phyloP scores from a whole-genome alignment of 1,140 invertebrate species.

The Drosophila neocordata region DNA sequence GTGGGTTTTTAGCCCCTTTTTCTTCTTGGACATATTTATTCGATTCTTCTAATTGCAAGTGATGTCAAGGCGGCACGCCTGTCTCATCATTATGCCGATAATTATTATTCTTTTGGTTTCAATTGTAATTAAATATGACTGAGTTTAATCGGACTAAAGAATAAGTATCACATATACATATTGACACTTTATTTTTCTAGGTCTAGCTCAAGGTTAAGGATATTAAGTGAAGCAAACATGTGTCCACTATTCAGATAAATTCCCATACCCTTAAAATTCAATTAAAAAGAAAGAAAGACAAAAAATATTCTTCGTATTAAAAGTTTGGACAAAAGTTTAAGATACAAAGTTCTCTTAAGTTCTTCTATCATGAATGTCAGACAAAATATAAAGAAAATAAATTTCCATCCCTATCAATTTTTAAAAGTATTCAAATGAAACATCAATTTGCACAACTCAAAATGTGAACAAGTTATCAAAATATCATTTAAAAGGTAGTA shows the following conservation, averaged over 20 bases:
- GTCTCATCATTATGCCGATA: slow-evolving; percentile 54
- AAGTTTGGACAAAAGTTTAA: too few relatives aligned
- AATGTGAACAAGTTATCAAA: too few relatives aligned
- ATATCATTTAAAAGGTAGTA: background rate
- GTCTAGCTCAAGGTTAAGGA: slow-evolving; percentile 1
- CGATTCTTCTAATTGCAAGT: slow-evolving; percentile 48
- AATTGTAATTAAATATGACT: slow-evolving; percentile 67
- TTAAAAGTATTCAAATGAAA: too few relatives aligned
- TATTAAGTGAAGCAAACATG: slow-evolving; percentile 2
- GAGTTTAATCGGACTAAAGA: slow-evolving; percentile 45
- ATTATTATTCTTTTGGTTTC: slow-evolving; percentile 3
- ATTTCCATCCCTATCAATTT: too few relatives aligned
- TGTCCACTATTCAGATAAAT: background rate
- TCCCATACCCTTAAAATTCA: slow-evolving; percentile 11
- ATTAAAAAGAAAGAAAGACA: background rate
- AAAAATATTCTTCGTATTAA: background rate
- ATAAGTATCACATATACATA: background rate
- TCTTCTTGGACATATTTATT: slow-evolving; percentile 14
- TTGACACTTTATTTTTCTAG: background rate
- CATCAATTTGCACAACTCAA: too few relatives aligned
- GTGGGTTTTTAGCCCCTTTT: slow-evolving; percentile 1
- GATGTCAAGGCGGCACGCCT: slow-evolving; percentile 15
- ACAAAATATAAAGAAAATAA: too few relatives aligned
- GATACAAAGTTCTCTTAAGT: too few relatives aligned
- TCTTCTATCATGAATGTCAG: too few relatives aligned